Percentiles rank a stretch among this genome's conserved stretches.
phyloP scores from a whole-genome alignment of 2,888 invertebrate genomes.

The Mimas tiliae region DNA sequence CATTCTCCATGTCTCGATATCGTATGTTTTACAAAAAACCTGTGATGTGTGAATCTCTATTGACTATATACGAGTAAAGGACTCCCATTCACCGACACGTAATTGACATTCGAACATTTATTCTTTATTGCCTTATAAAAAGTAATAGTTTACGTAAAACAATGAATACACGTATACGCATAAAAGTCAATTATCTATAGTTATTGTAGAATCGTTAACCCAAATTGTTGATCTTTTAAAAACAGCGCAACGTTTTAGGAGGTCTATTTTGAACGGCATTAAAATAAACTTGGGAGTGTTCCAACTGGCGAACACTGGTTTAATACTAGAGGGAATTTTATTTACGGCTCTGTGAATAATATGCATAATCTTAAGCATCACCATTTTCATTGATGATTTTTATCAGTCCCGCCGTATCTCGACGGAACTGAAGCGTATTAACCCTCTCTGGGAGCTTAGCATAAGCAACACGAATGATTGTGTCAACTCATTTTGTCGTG shows the following conservation, averaged over 20 bases:
- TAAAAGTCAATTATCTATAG: too few species aligned
- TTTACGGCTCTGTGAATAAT: background rate
- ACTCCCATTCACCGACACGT: background rate
- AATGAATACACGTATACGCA: background rate
- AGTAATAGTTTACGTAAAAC: background rate
- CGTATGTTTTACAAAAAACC: background rate
- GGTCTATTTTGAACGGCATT: slow-evolving; percentile 37
- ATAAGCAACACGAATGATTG: too few species aligned
- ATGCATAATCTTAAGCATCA: too few species aligned
- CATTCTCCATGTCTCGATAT: background rate
- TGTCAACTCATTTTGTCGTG: too few species aligned
- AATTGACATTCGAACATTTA: background rate
- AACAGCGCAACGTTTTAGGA: slow-evolving; percentile 30
- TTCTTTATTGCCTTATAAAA: background rate
- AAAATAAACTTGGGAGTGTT: slow-evolving; percentile 41
- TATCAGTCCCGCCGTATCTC: background rate
- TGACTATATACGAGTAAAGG: background rate
- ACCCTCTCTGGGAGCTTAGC: too few species aligned
- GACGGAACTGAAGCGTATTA: too few species aligned
- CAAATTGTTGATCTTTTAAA: slow-evolving; percentile 21
- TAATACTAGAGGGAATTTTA: slow-evolving; percentile 4
- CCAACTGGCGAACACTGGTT: slow-evolving; percentile 27
- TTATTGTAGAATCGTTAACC: background rate
- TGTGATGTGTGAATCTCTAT: background rate
- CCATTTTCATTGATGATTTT: too few species aligned